Evolutionary conservation across 2,888 invertebrate species (phyloP).

Genomic region (Habrosyne pyritoides): DNA sequence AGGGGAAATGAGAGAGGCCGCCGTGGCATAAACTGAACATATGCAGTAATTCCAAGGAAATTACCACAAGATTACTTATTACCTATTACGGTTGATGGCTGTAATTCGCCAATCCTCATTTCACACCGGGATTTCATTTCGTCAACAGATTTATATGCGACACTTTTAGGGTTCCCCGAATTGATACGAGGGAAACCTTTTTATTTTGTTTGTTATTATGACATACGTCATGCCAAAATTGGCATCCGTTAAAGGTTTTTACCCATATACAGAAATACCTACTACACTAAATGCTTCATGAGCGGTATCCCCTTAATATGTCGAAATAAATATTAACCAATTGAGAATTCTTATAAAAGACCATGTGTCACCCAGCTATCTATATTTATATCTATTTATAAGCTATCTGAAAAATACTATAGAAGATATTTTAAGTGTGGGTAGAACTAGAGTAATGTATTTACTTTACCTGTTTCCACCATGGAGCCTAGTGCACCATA

Average conservation of each 20-base stretch:
- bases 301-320: too few relatives aligned
- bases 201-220: neutral
- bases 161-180: conserved; percentile 6
- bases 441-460: too few relatives aligned
- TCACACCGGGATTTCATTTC: conserved; percentile 7
- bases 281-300: too few relatives aligned
- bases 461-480: too few relatives aligned
- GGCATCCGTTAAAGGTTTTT: neutral
- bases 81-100: neutral
- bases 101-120: conserved; percentile 7
- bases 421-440: too few relatives aligned
- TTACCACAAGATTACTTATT: conserved; percentile 7
- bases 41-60: neutral
- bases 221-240: neutral
- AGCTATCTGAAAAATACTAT: too few relatives aligned
- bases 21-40: neutral
- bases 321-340: too few relatives aligned
- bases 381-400: too few relatives aligned
- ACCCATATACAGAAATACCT: neutral
- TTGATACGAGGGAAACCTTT: neutral
- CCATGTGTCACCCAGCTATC: too few relatives aligned
- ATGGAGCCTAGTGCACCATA: too few relatives aligned
- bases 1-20: neutral
- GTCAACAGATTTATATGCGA: neutral
- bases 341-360: too few relatives aligned